phyloP scores from a whole-genome alignment of 2,888 invertebrate species.

The Agonopterix subpropinquella region DNA sequence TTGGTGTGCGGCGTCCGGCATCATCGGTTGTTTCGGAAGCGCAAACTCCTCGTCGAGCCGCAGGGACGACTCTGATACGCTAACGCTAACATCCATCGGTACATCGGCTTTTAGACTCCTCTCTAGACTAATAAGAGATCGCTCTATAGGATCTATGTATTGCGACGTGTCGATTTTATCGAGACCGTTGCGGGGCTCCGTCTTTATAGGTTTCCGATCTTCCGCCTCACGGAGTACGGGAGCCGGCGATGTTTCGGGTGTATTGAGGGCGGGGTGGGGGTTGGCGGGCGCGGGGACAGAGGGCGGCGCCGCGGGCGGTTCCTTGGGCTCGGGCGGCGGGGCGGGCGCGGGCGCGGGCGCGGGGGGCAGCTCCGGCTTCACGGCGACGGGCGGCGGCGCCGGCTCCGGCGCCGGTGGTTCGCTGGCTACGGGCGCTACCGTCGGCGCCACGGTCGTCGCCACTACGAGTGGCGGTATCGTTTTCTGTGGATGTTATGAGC shows the following conservation, averaged over 20 bases:
- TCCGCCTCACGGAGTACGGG: constrained; percentile 27
- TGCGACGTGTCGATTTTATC: constrained; percentile 62
- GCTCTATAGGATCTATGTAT: constrained; percentile 81
- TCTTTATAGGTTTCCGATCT: constrained; percentile 41
- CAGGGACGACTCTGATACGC: constrained; percentile 62
- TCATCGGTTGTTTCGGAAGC: constrained; percentile 52
- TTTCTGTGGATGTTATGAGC: constrained; percentile 28
- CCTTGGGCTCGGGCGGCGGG: constrained; percentile 19
- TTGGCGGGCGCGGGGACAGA: constrained; percentile 11
- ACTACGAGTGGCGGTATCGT: constrained; percentile 22
- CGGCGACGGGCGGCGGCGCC: constrained; percentile 26
- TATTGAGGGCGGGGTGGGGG: constrained; percentile 22
- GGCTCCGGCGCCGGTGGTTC: constrained; percentile 29
- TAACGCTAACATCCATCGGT: constrained; percentile 71
- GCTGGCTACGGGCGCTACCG: constrained; percentile 9
- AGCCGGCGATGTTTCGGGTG: constrained; percentile 25
- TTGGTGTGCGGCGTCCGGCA: constrained; percentile 55
- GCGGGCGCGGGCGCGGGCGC: constrained; percentile 37
- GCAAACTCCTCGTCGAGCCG: constrained; percentile 67
- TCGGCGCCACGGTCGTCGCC: constrained; percentile 14
- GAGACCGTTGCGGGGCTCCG: constrained; percentile 58
- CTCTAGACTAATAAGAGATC: constrained; percentile 82
- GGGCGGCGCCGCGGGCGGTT: constrained; percentile 30
- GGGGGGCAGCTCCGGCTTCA: constrained; percentile 25
- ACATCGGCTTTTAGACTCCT: constrained; percentile 76